Conservation (phyloP, 2,888 invertebrate genomes). For the Fissipunctia ypsillon region DNA sequence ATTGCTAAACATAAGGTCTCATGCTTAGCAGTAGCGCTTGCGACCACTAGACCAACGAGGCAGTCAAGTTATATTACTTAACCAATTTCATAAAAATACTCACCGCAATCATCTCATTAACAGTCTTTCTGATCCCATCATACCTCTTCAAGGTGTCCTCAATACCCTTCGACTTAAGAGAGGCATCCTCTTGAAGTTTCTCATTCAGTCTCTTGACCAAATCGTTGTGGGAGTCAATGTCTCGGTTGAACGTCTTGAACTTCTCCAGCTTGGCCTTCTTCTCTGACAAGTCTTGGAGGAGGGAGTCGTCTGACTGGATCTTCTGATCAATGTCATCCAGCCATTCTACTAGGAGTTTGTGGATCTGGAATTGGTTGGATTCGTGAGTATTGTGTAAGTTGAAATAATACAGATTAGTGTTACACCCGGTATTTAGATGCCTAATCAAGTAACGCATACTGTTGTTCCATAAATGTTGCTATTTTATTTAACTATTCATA, state of each 20-base stretch:
- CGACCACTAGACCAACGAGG: no score
- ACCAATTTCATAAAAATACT: constrained; percentile 71
- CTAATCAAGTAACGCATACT: neutral
- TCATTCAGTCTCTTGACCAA: constrained; percentile 94
- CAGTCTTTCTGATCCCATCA: constrained; percentile 92
- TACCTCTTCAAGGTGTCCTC: constrained; percentile 93
- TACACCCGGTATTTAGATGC: neutral
- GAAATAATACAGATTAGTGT: neutral
- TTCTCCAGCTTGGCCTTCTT: constrained; percentile 97
- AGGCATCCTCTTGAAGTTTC: constrained; percentile 93
- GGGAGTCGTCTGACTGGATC: constrained; percentile 93
- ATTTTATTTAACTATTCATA: neutral
- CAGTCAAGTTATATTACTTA: no score
- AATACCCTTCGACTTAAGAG: constrained; percentile 92
- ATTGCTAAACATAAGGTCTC: no score
- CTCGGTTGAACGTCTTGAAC: constrained; percentile 95
- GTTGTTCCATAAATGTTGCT: neutral
- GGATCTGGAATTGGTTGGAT: constrained; percentile 80
- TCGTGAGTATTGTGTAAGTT: neutral
- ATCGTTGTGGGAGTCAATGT: constrained; percentile 95
- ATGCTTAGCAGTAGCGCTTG: no score
- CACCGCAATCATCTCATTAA: constrained; percentile 92
- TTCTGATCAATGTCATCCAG: constrained; percentile 96
- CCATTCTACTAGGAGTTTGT: constrained; percentile 96
- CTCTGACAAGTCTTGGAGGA: constrained; percentile 96